Base-by-base conservation (phyloP, 2,888 invertebrate species). In the Idaea aversata region DNA sequence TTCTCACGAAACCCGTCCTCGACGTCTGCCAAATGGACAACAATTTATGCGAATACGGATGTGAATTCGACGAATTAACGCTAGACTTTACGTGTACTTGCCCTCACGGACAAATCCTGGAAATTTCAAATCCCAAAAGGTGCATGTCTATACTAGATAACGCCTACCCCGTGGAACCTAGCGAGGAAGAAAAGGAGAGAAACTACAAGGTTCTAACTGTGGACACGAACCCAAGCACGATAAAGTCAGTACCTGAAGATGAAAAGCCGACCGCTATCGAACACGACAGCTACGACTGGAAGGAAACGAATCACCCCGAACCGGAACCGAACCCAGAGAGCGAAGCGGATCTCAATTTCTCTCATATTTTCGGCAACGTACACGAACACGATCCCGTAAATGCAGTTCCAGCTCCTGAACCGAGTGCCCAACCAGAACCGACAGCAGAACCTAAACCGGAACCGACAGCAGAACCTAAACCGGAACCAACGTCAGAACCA, bases 81-180 rank as follows among this genome's bases (percentile, higher is more conserved):
- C 92, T 95, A 65, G 93, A 94, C 62, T 96, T 97, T 79, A 86
- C 85, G 38, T 97, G 97, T 80, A 90, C 86, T 4, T 97, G 97
- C 81, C 94, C 94, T 10, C 83, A 87, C 58, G 94, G 94, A 38
- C 85, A 90, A 79, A 88, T 91, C 15, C 69, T 87, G 63, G 87
- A 90, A 67, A 83, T 87, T 70, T 73, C 77, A 57, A 85, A 89
- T 65, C 82, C 85, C 78, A 94, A 90, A 75, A 88, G 63, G 80
- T 96, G 82, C 87, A 87, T 80, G 63, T 72, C 78, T 4, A 77
- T 88, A 67, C 82, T 85, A 71, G 87, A 83, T 63, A 83, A 77
- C 65, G 62, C 76, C 58, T 70, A 77, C 63, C 66, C 72, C 36
- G 59, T 70, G 59, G 72, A 71, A 63, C 62, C 72, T 6, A 68